Base-by-base conservation (phyloP, 2,797 vertebrate genomes). In the Tapera naevia region DNA sequence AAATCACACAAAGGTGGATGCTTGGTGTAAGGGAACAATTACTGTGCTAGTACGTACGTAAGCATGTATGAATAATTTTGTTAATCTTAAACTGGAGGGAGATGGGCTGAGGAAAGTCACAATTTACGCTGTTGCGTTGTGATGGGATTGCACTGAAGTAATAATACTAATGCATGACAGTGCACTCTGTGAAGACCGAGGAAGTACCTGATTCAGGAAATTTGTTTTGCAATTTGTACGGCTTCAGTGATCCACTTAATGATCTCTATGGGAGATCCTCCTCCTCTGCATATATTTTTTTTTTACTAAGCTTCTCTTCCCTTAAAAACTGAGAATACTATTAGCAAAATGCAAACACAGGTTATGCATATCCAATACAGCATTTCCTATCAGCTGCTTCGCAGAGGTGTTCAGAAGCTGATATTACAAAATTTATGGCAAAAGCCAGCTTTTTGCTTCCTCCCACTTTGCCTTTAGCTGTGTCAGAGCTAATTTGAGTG, bases 401-500 rank as follows among this genome's bases (percentile, higher is more conserved):
- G 67, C 66, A 94, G 83, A 91, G 64, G 70, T 91, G 67, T 85
- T 93, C 87, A 89, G 87, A 73, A 94, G 32, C 21, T 92, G 66
- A 66, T 60, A 89, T 58, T 86, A 91, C 25, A 94, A 92, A 94
- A 94, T 89, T 88, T 69, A 86, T 88, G 65, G 87, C 46, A 80
- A 91, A 89, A 91, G 62, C 39, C 66, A 70, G 61, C 39, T 88
- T 95, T 89, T 65, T 64, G 32, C 62, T 91, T 96, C 91, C 66
- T 95, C 91, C 87, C 46, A 86, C 72, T 89, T 94, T 92, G 87
- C 91, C 91, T 93, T 80, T 79, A 95, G 89, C 91, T 92, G 87
- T 70, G 62, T 75, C 80, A 88, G 39, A 93, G 56, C 73, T 94
- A 94, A 96, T 96, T 94, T 93, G 94, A 95, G 83, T 94, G 92